These are phyloP conservation scores for Seriola aureovittata DNA, from an alignment of 2,113 vertebrate genomes.

Conservation along the genomic window DNA sequence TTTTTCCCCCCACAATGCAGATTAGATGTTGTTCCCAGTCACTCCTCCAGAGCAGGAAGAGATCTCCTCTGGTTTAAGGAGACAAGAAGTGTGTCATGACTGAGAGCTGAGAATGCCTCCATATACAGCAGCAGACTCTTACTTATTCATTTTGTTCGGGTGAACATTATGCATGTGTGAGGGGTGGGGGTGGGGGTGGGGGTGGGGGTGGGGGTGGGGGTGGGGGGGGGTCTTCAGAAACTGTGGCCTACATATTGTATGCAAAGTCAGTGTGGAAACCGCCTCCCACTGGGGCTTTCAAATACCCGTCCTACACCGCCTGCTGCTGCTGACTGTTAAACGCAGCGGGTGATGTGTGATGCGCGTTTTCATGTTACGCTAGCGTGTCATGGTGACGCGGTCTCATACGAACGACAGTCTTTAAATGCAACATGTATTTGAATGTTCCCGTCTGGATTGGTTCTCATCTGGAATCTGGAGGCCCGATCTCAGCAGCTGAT, in stretches of 20 bases:
- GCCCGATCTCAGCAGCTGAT: slow-evolving; percentile 14
- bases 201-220: no score
- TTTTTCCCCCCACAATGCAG: neutral
- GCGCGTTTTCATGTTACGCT: neutral
- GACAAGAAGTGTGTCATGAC: neutral
- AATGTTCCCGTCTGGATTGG: slow-evolving; percentile 25
- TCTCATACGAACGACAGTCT: slow-evolving; percentile 31
- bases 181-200: neutral
- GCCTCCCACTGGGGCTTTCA: slow-evolving; percentile 23
- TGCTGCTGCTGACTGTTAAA: neutral
- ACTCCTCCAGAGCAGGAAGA: neutral
- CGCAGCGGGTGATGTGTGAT: neutral
- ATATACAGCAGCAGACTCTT: slow-evolving; percentile 6
- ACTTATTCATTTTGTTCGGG: slow-evolving; percentile 19
- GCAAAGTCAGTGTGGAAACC: slow-evolving; percentile 19
- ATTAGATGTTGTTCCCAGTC: slow-evolving; percentile 23
- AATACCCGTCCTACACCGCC: neutral
- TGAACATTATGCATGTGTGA: slow-evolving; percentile 26
- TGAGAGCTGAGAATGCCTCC: slow-evolving; percentile 2
- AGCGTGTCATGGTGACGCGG: neutral
- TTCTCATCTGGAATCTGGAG: slow-evolving; percentile 34
- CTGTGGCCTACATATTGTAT: slow-evolving; percentile 51
- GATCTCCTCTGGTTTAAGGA: neutral
- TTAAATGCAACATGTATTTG: slow-evolving; percentile 12
- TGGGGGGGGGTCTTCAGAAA: neutral